Base-by-base conservation (phyloP, 2,797 vertebrate species). In the Odontamblyopus lacepedii region DNA sequence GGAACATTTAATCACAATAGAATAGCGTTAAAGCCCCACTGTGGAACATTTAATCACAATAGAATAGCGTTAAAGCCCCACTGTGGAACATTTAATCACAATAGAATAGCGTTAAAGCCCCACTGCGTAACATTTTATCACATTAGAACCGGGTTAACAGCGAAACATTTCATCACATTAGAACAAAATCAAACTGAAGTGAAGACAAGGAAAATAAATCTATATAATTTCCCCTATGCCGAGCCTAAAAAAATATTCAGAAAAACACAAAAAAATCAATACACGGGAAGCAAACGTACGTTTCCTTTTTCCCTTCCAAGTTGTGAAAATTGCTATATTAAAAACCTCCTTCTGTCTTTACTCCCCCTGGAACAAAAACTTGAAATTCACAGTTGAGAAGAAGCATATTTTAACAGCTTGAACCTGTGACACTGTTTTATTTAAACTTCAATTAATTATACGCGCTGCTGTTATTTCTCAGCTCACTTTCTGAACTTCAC, bases 391-490 rank as follows among this genome's bases (percentile, higher is more conserved):
- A 32, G 48, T 67, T 53, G 27, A 67, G 50, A 67, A 16, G 4
- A 32, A 19, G 27, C 65, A 55, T 67, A 67, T 67, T 67, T 67
- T 41, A 27, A 41, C 53, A 69, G 38, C 23, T 41, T 55, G 65
- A 53, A 55, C 65, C n/a, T 6, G 65, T 67, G 65, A 53, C 65
- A 67, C 27, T 29, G 15, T 55, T 67, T 55, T 67, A 67, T 67
- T 67, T 67, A 53, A 67, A 67, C 65, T 55, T 67, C 65, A 53
- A 66, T 67, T 67, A 67, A 67, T 67, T 67, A 53, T 53, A 53
- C 48, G 6, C 11, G 18, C 1, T 13, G 48, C 65, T 67, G 50
- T 32, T 67, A 32, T 32, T 67, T 30, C 64, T 66, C 26, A 26
- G 23, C 29, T 19, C 41, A 50, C 50, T 53, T 19, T 67, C 23